Percentiles rank a stretch among this genome's conserved stretches.
Conservation (phyloP, 2,888 invertebrate genomes). For the Heterodera filipjevi region DNA sequence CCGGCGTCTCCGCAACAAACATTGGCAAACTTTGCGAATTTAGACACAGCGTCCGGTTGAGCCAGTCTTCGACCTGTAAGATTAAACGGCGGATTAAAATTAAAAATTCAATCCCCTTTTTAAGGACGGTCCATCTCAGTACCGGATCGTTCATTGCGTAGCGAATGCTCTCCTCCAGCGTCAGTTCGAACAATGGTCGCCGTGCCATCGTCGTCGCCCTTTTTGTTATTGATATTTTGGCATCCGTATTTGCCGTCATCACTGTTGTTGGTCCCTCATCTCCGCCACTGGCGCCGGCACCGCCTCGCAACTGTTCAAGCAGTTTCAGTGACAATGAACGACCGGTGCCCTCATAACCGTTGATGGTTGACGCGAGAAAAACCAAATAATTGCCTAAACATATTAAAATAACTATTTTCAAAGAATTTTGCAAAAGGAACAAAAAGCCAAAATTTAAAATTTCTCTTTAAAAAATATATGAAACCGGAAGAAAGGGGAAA, state of each 20-base stretch:
- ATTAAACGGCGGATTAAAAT: too few relatives aligned
- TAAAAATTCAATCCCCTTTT: too few relatives aligned
- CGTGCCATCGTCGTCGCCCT: too few relatives aligned
- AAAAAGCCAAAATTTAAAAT: too few relatives aligned
- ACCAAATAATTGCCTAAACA: conserved; percentile 55
- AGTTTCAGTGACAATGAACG: conserved; percentile 91
- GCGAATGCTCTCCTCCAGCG: conserved; percentile 90
- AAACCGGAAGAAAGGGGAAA: too few relatives aligned
- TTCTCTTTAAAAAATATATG: too few relatives aligned
- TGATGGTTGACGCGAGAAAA: conserved; percentile 92
- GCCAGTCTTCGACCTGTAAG: conserved; percentile 82
- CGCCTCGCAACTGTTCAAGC: conserved; percentile 80
- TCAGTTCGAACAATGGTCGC: conserved; percentile 68
- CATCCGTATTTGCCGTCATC: conserved; percentile 59
- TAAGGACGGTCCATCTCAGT: too few relatives aligned
- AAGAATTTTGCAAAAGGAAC: too few relatives aligned
- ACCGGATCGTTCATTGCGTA: conserved; percentile 73
- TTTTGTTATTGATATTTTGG: neutral
- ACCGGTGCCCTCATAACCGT: conserved; percentile 85
- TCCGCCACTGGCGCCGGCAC: conserved; percentile 41
- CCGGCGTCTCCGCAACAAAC: conserved; percentile 77
- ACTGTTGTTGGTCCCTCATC: neutral
- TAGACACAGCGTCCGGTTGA: conserved; percentile 85
- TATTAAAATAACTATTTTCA: too few relatives aligned
- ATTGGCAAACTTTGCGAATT: conserved; percentile 71